Evolutionary conservation across 35 echinoderm and acorn worm species (phyloP), one percentile per base, ranked within the genome.

Genomic region (Ophioderma brevispina): DNA sequence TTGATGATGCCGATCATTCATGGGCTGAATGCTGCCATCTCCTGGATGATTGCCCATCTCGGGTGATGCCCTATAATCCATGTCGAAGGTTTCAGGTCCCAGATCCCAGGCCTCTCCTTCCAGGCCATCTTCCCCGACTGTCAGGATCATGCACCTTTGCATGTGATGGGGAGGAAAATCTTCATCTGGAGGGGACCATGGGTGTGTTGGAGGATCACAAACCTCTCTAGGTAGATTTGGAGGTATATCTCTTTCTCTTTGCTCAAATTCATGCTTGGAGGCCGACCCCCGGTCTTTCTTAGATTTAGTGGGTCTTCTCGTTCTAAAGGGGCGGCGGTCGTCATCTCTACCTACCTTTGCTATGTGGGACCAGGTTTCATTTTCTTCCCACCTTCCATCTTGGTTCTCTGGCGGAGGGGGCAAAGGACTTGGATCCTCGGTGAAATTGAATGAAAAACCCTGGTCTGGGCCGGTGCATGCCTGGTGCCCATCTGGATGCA

Each of bases 1-100:
- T 52, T n/a, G 81, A 83, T 33, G 81, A 83, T 15, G 35, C 13
- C 81, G 43, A 31, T 31, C 40, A 83, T 83, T n/a, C n/a, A n/a
- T n/a, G n/a, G n/a, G n/a, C n/a, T n/a, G n/a, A n/a, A n/a, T n/a
- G n/a, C n/a, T n/a, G n/a, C n/a, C n/a, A n/a, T n/a, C n/a, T n/a
- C n/a, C n/a, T n/a, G n/a, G n/a, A n/a, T n/a, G n/a, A n/a, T n/a
- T n/a, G n/a, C n/a, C n/a, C n/a, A n/a, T n/a, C n/a, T n/a, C n/a
- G n/a, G n/a, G n/a, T n/a, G n/a, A n/a, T n/a, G n/a, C n/a, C n/a
- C n/a, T n/a, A n/a, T n/a, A n/a, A n/a, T n/a, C 81, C 35, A n/a
- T 70, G 4, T 70, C 59, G n/a, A n/a, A 70, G 28, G 59, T 8
- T 25, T 30, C 59, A 13, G 59, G 59, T 70, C 41, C 41, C n/a